Evolutionary conservation across 2,797 vertebrate genomes (phyloP).

Genomic region (Tarsius wallacei): DNA sequence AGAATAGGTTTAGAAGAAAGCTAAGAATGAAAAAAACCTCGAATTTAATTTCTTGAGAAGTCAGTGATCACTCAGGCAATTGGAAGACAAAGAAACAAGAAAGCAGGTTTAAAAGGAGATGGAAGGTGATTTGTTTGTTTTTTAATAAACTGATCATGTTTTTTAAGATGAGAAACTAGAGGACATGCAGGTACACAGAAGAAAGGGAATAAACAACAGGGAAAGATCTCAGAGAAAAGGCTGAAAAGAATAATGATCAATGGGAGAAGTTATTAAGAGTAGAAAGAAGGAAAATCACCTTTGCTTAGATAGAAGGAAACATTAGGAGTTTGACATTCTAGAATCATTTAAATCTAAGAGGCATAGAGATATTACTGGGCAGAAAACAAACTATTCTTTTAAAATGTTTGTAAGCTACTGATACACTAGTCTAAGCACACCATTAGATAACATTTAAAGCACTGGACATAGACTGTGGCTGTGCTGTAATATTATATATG

Average conservation of each 20-base stretch:
- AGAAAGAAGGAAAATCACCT: background rate
- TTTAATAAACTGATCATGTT: background rate
- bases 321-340: background rate
- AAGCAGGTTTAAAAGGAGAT: background rate
- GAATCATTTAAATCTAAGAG: conserved; percentile 32
- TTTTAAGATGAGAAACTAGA: background rate
- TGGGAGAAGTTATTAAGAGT: conserved; percentile 15
- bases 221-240: background rate
- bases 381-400: background rate
- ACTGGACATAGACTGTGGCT: background rate
- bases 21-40: background rate
- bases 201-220: background rate
- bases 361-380: background rate
- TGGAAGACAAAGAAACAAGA: background rate
- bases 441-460: background rate
- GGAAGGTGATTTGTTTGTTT: too few species aligned
- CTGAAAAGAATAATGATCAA: background rate
- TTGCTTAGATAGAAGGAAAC: conserved; percentile 35
- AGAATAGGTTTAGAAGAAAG: background rate
- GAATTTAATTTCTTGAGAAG: background rate
- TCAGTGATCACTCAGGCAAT: background rate
- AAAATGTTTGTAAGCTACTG: background rate
- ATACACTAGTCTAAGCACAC: background rate
- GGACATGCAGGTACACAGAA: background rate
- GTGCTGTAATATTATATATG: background rate